phyloP scores from a whole-genome alignment of 2,888 invertebrate species.

The Mesodorylaimus sp. region DNA sequence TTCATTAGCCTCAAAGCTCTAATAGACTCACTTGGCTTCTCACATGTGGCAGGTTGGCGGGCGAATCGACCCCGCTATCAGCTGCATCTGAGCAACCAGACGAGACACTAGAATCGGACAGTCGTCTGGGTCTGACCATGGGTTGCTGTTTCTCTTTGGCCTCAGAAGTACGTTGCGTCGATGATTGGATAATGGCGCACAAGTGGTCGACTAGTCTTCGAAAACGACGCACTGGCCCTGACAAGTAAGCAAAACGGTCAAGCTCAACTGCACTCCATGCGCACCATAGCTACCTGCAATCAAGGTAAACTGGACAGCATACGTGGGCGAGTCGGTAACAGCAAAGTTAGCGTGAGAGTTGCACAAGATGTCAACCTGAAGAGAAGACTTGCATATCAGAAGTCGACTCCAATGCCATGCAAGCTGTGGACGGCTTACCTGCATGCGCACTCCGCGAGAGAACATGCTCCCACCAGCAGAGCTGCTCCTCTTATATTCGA shows the following conservation, averaged over 20 bases:
- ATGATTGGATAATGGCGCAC: constrained; percentile 22
- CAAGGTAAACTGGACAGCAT: constrained; percentile 7
- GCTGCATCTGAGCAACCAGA: constrained; percentile 18
- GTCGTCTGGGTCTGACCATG: constrained; percentile 25
- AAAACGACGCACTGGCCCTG: constrained; percentile 24
- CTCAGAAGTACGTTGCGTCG: constrained; percentile 14
- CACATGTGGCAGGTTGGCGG: not conserved
- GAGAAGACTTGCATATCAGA: not conserved
- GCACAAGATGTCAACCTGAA: constrained; percentile 5
- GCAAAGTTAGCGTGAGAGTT: not conserved
- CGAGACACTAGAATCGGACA: constrained; percentile 24
- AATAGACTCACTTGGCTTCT: not conserved
- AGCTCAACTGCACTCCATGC: no score
- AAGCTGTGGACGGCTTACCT: constrained; percentile 13
- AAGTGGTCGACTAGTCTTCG: constrained; percentile 26
- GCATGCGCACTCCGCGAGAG: constrained; percentile 28
- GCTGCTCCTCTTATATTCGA: constrained; percentile 80
- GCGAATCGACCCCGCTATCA: not conserved
- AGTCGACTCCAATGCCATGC: not conserved
- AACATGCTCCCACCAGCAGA: constrained; percentile 42
- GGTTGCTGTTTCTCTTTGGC: constrained; percentile 8
- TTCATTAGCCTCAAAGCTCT: no score
- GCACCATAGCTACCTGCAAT: constrained; percentile 4
- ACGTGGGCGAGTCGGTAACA: not conserved
- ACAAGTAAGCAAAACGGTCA: no score